These are phyloP conservation scores for Noctua comes DNA, from an alignment of 2,888 invertebrate genomes.

Conservation along the genomic window DNA sequence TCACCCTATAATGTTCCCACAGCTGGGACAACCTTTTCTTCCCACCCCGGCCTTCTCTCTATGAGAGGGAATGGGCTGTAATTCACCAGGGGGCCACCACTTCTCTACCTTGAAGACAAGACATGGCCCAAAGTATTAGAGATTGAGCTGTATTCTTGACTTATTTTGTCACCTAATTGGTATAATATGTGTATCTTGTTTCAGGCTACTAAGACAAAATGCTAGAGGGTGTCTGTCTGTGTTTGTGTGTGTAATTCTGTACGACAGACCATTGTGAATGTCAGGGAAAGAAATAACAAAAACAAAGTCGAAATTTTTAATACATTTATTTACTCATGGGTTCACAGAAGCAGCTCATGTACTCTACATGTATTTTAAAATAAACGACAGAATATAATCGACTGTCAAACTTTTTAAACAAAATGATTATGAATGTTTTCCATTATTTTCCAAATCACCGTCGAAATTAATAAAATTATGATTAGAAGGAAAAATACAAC, in stretches of 20 bases:
- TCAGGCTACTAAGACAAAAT: background rate
- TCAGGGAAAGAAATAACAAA: background rate
- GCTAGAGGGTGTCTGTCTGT: background rate
- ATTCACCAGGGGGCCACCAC: background rate
- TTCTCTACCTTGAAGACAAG: background rate
- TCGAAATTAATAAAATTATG: background rate
- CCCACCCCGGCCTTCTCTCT: background rate
- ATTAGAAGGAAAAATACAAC: background rate
- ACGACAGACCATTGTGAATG: background rate
- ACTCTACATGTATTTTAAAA: too few relatives aligned
- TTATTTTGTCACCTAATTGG: background rate
- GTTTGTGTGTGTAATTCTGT: background rate
- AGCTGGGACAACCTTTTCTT: background rate
- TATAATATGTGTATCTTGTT: background rate
- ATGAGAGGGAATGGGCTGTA: background rate
- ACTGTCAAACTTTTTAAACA: background rate
- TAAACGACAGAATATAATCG: background rate
- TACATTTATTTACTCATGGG: conserved; percentile 9
- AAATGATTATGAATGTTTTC: too few relatives aligned
- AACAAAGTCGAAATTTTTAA: background rate
- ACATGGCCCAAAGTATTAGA: background rate
- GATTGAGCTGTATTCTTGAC: background rate
- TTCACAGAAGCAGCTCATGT: conserved; percentile 15
- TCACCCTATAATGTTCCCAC: background rate
- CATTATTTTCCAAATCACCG: too few relatives aligned